A percentile compares a stretch with the other conserved stretches of the same genome.
Evolutionary conservation across 1,140 invertebrate species (phyloP).

Genomic region (Paracyclopina nana): DNA sequence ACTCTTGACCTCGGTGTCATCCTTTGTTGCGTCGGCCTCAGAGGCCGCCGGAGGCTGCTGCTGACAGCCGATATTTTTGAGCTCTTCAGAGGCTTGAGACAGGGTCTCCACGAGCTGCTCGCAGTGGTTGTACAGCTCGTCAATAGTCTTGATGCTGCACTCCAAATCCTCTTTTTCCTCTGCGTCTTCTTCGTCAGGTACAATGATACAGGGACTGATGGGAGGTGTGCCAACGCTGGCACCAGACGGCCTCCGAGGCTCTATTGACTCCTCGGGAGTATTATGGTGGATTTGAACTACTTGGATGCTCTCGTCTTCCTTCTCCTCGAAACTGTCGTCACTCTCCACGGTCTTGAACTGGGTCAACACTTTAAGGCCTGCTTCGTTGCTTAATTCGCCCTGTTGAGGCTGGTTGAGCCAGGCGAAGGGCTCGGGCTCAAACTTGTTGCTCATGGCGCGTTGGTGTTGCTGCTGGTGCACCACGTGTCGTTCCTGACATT

Average conservation of each 20-base stretch:
- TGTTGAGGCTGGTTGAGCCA: neutral
- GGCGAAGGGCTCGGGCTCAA: conserved; percentile 3
- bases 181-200: too few species aligned
- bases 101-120: conserved; percentile 10
- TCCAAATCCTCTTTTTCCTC: too few species aligned
- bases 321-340: conserved; percentile 6
- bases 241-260: too few species aligned
- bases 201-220: too few species aligned
- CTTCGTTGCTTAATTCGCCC: neutral
- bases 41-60: neutral
- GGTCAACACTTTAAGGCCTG: neutral
- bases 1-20: neutral
- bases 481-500: conserved; percentile 33
- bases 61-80: neutral
- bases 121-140: conserved; percentile 5
- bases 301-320: neutral
- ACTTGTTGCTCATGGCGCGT: neutral
- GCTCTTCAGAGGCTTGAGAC: neutral
- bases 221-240: too few species aligned
- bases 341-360: conserved; percentile 3
- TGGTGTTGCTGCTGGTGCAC: neutral
- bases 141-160: neutral
- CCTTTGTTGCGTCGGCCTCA: neutral
- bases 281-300: neutral
- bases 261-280: too few species aligned